Evolutionary conservation across 2,888 invertebrate species (phyloP).

Genomic region (Eremobia ochroleuca): DNA sequence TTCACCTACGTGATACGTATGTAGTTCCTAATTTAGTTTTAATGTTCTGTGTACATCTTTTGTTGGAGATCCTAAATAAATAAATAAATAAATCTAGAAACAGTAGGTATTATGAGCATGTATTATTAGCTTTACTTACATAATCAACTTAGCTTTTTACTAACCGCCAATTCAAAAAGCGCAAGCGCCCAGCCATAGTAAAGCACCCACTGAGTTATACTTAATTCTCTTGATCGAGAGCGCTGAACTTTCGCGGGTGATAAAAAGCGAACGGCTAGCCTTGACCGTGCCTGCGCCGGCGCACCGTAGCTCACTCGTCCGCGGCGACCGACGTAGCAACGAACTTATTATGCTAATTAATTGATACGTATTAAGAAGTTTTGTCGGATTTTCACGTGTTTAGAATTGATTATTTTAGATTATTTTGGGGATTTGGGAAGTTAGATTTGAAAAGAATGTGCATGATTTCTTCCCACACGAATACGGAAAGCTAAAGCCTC

Average conservation of each 20-base stretch:
- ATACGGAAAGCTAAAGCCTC: neutral
- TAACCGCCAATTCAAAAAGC: slow-evolving; percentile 9
- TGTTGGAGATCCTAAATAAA: too few relatives aligned
- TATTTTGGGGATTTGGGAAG: slow-evolving; percentile 33
- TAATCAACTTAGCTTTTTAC: neutral
- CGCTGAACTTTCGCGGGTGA: slow-evolving; percentile 86
- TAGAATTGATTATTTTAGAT: slow-evolving; percentile 50
- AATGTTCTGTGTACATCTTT: too few relatives aligned
- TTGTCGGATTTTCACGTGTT: slow-evolving; percentile 48
- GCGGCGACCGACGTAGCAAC: slow-evolving; percentile 63
- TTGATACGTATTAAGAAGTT: slow-evolving; percentile 62
- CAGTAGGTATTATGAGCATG: neutral
- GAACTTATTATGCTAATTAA: slow-evolving; percentile 72
- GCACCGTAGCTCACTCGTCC: slow-evolving; percentile 61
- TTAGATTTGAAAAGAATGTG: slow-evolving; percentile 27
- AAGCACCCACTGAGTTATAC: slow-evolving; percentile 60
- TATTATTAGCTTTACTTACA: neutral
- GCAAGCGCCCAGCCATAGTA: slow-evolving; percentile 47
- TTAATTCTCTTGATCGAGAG: slow-evolving; percentile 73
- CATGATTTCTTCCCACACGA: slow-evolving; percentile 53
- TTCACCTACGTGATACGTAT: too few relatives aligned
- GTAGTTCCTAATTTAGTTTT: too few relatives aligned
- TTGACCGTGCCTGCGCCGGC: slow-evolving; percentile 85
- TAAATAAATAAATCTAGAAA: too few relatives aligned
- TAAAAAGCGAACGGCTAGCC: slow-evolving; percentile 87